Evolutionary conservation across 2,888 invertebrate genomes (phyloP), one percentile per base, ranked within the genome.

Genomic region (Linnaemya vulpina): DNA sequence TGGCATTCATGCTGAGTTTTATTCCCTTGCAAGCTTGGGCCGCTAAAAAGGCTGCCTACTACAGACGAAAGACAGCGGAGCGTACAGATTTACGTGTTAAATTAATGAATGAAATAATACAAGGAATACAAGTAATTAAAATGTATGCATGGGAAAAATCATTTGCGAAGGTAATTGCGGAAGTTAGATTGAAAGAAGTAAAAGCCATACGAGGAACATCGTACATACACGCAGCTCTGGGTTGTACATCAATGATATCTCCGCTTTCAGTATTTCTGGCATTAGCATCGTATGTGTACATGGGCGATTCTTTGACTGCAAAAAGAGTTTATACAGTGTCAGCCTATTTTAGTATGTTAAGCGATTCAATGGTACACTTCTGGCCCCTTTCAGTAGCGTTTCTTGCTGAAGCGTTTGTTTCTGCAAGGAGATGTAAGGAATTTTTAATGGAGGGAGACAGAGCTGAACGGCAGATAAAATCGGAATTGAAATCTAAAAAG

Each of bases 81-180:
- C 94, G 96, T 73, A 97, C 98, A 0, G 98, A 98, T 92, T 94
- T 96, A 88, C 93, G 98, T 7, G 96, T 98, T 1, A 93, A 96
- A 35, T 91, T 98, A 0, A 98, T 98, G 97, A 97, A 96, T 90
- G 98, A 97, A 91, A 95, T 97, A 0, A 95, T 97, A 46, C 95
- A 95, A 78, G 97, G 96, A 3, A 96, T 97, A 88, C 95, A 96
- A 84, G 96, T 97, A 0, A 96, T 97, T 87, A 97, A 97, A 91
- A 97, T 97, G 97, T 97, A 97, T 89, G 96, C 96, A 0, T 97
- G 97, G 95, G 97, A 97, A 91, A 94, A 94, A 51, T 96, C 96
- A 0, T 97, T 97, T 90, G 95, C 95, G 0, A 93, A 94, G 51
- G 93, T 97, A 43, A 95, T 98, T 9, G 95, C 95, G 8, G 93